These are phyloP conservation scores for Ceratitis capitata DNA, from an alignment of 1,140 invertebrate genomes.

Conservation along the genomic window DNA sequence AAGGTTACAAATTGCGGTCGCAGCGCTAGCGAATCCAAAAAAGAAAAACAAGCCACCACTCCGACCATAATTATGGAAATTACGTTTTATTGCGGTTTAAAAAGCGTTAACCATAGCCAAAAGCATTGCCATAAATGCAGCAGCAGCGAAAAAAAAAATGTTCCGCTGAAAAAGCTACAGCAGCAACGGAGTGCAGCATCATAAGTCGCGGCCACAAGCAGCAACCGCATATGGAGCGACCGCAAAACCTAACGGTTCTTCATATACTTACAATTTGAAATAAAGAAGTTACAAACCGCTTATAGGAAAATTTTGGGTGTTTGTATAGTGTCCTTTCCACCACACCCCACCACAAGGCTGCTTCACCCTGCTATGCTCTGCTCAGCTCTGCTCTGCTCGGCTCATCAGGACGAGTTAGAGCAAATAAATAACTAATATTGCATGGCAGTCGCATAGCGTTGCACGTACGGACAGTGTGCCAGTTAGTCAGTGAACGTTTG, in stretches of 20 bases:
- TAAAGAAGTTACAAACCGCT: conserved; percentile 17
- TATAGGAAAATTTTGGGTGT: too few species aligned
- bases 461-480: conserved; percentile 17
- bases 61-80: conserved; percentile 47
- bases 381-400: neutral
- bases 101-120: neutral
- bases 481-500: neutral
- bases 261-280: neutral
- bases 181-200: neutral
- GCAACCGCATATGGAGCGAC: conserved; percentile 13
- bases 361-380: neutral
- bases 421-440: conserved; percentile 30
- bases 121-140: neutral
- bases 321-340: too few species aligned
- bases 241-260: neutral
- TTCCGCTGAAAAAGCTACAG: neutral
- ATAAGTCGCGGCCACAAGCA: neutral
- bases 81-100: conserved; percentile 39
- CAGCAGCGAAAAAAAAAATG: neutral
- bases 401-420: conserved; percentile 5
- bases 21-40: neutral
- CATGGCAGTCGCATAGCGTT: conserved; percentile 24
- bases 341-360: too few species aligned
- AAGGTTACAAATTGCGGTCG: neutral
- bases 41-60: conserved; percentile 7